Conservation (phyloP, 2,113 vertebrate genomes). For the Colossoma macropomum region DNA sequence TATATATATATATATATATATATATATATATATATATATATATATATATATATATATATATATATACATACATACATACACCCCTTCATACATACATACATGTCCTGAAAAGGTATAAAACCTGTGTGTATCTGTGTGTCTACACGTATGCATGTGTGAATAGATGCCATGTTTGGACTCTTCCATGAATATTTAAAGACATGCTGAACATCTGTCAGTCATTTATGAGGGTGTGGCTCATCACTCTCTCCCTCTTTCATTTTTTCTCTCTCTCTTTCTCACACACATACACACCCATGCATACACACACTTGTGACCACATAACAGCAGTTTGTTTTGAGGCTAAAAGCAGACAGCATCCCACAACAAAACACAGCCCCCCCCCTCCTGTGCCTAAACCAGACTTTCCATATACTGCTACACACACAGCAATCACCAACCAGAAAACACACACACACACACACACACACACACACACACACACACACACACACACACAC, state of each 20-base stretch:
- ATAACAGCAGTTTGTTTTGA: conserved; percentile 34
- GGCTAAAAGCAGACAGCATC: conserved; percentile 48
- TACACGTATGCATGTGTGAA: background rate
- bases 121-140: no score
- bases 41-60: no score
- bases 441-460: conserved; percentile 20
- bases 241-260: background rate
- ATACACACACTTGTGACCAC: conserved; percentile 29
- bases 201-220: conserved; percentile 62
- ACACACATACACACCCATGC: conserved; percentile 38
- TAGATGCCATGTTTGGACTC: conserved; percentile 32
- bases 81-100: no score
- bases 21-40: no score
- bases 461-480: conserved; percentile 12
- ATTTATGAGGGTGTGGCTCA: conserved; percentile 48
- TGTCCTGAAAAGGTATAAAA: no score
- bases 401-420: conserved; percentile 26
- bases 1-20: no score
- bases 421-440: conserved; percentile 18
- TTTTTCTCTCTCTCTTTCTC: conserved; percentile 18
- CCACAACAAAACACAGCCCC: conserved; percentile 52
- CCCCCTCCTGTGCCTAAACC: conserved; percentile 17
- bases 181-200: conserved; percentile 63
- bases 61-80: no score
- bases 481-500: no score